Base-by-base conservation (phyloP, 2,113 vertebrate genomes). In the Oenanthe oenanthe region DNA sequence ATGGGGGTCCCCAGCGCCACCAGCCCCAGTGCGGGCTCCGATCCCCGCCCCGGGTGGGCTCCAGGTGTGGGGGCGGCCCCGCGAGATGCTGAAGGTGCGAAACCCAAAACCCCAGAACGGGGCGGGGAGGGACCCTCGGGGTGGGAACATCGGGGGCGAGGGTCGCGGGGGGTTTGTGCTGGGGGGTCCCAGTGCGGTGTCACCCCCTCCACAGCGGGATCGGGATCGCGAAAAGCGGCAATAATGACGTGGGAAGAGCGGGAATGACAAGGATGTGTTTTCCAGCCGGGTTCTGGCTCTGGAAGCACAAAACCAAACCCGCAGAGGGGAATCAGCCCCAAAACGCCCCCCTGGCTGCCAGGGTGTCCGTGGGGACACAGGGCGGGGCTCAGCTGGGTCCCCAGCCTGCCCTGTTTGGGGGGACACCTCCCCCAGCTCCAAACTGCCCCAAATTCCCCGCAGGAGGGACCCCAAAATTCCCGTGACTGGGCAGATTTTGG, bases 371-470 rank as follows among this genome's bases (percentile, higher is more conserved):
- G 67, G 67, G 34, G 67, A 16, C 66, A 13, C 0, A 2, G 53
- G 38, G 92, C 51, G 38, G 42, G 56, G 36, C 50, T 72, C 50
- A 6, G 21, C 31, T 4, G 71, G 40, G 24, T 43, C 29, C 34
- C 22, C 22, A 15, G 9, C 9, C 45, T 38, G 45, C 28, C 24
- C 57, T 10, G 1, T 51, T 19, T 40, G 47, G 17, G 34, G 48
- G 38, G 21, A 63, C 71, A n/a, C 6, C 82, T 75, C 36, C 85
- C 36, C 87, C 71, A 92, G 97, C 98, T 96, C 97, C 97, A 97
- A 98, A 98, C 98, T 98, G 98, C 97, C 97, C 54, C 48, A 97
- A 98, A 98, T 98, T 98, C 98, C 97, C 92, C 81, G 48, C 74
- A 92, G 97, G 51, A 66, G 63, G 54, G 1, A 78, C 81, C 50